Base-by-base conservation (phyloP, 2,797 vertebrate genomes). In the Gymnothorax javanicus region DNA sequence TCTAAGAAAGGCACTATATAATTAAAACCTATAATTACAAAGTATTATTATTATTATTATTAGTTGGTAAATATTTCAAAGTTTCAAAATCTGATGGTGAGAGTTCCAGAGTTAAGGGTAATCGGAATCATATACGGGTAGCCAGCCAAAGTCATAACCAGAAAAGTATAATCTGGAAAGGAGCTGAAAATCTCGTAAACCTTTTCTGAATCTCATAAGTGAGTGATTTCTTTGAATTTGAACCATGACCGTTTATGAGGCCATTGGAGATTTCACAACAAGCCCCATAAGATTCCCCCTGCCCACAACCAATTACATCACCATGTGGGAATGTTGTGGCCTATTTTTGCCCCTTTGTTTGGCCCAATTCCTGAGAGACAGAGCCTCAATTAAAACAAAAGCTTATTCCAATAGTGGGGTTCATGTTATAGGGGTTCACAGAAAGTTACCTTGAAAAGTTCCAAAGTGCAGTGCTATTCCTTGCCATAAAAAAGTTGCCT, bases 291-390 rank as follows among this genome's bases (percentile, higher is more conserved):
- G 20, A 57, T 84, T 56, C 77, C 92, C 85, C 88, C 86, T 86
- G 90, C 83, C 58, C 86, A 64, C 67, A 56, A 85, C 59, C 88
- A 71, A 89, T 93, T 92, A 91, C 92, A 86, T 95, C 93, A 94
- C 88, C 90, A 27, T 88, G 91, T 95, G 95, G 95, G 96, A 96
- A 96, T 90, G 71, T 85, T 89, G 83, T 54, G 93, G 92, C 94
- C 95, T 91, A 77, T 88, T 92, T 93, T 87, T 94, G 92, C 91
- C 92, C 93, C 92, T 92, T 92, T 95, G 94, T 94, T 93, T 90
- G 87, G 92, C 93, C 91, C 87, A 87, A 52, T 94, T 92, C 88
- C 89, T 89, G 84, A 87, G 89, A 94, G 87, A 90, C 87, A 52
- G 15, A 91, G 90, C 90, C 67, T 90, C 90, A 87, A 90, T 92